phyloP scores from a whole-genome alignment of 1,140 invertebrate species.

The Drosophila navojoa region DNA sequence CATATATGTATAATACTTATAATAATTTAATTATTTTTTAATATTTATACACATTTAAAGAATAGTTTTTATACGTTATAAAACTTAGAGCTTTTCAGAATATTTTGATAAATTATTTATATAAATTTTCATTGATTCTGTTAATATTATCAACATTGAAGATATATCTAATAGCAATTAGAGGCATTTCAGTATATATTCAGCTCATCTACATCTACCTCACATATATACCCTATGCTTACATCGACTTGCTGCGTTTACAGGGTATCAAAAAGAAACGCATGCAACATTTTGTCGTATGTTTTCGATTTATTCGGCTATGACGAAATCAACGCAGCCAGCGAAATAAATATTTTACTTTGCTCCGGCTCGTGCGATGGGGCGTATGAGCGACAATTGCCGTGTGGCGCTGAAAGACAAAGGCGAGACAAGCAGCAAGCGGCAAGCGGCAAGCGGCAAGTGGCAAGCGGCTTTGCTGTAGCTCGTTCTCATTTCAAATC shows the following conservation, averaged over 20 bases:
- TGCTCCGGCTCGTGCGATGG: conserved; percentile 23
- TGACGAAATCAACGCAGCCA: conserved; percentile 53
- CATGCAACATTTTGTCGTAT: conserved; percentile 42
- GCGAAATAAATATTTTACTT: conserved; percentile 67
- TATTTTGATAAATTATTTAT: too few species aligned
- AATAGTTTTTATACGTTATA: too few species aligned
- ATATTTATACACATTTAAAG: too few species aligned
- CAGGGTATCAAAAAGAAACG: conserved; percentile 17
- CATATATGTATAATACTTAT: too few species aligned
- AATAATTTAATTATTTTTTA: too few species aligned
- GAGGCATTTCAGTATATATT: too few species aligned
- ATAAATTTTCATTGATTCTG: too few species aligned
- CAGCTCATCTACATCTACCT: too few species aligned
- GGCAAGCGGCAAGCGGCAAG: neutral
- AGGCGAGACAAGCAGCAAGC: neutral
- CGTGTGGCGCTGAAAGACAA: conserved; percentile 16
- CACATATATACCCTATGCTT: neutral
- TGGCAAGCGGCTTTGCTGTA: neutral
- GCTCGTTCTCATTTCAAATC: conserved; percentile 23
- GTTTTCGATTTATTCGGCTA: conserved; percentile 54
- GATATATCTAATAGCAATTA: too few species aligned
- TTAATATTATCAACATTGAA: too few species aligned
- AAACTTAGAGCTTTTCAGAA: too few species aligned
- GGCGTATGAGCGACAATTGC: conserved; percentile 66
- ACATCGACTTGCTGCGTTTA: neutral